Evolutionary conservation across 2,113 vertebrate species (phyloP).

Genomic region (Trematomus loennbergii): DNA sequence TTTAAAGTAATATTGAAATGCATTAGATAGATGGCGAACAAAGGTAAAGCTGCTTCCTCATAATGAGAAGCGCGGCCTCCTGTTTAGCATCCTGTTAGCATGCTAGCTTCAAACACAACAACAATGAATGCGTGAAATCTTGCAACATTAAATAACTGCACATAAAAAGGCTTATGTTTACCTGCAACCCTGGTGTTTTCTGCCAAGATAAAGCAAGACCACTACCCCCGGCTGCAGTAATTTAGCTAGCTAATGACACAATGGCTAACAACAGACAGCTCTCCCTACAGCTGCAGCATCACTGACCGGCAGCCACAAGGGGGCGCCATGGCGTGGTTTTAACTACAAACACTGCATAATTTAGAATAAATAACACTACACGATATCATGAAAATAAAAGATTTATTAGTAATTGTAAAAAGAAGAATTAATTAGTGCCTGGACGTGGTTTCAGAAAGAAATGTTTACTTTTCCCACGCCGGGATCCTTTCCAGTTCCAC

Average conservation of each 20-base stretch:
- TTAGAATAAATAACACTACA: not conserved
- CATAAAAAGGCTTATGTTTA: conserved; percentile 9
- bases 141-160: not conserved
- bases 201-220: conserved; percentile 25
- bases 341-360: not conserved
- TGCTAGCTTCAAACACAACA: not conserved
- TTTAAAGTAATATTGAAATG: not conserved
- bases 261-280: conserved; percentile 54
- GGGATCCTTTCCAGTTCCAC: not conserved
- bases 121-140: too few relatives aligned
- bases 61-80: conserved; percentile 54
- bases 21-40: conserved; percentile 51
- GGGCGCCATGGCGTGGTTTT: conserved; percentile 28
- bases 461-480: conserved; percentile 2
- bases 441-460: conserved; percentile 3
- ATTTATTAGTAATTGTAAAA: fast-evolving
- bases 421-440: not conserved
- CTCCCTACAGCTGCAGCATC: conserved; percentile 13
- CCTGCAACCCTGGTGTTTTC: conserved; percentile 56
- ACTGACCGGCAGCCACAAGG: conserved; percentile 36
- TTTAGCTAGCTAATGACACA: conserved; percentile 56
- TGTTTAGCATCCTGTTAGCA: conserved; percentile 32
- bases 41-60: conserved; percentile 40
- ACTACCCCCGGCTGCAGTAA: not conserved
- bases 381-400: not conserved